Conservation (phyloP, 2,113 vertebrate genomes). For the Cyprinodon brontotheroides region DNA sequence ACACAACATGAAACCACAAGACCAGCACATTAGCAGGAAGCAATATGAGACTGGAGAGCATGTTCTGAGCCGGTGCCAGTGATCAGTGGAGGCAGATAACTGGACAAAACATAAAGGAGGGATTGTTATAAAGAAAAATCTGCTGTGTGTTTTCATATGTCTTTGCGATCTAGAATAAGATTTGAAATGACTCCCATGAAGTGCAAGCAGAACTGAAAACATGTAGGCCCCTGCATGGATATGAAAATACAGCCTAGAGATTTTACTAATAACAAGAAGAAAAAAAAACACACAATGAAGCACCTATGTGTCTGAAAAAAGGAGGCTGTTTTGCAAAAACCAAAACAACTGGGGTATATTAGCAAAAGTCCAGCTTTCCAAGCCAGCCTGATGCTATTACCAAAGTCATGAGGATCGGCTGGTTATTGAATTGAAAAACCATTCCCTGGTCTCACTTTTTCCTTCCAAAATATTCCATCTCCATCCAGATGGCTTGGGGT, state of each 20-base stretch:
- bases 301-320: conserved; percentile 34
- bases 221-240: conserved; percentile 25
- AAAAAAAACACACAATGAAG: conserved; percentile 48
- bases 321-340: conserved; percentile 58
- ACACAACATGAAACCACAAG: conserved; percentile 24
- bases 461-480: conserved; percentile 55
- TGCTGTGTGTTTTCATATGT: not conserved
- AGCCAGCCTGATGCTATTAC: conserved; percentile 54
- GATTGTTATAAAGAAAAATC: conserved; percentile 13
- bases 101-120: not conserved
- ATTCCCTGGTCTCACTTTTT: conserved; percentile 56
- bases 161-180: conserved; percentile 16
- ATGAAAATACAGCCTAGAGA: conserved; percentile 43
- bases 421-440: conserved; percentile 65
- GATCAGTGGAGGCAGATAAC: conserved; percentile 9
- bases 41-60: not conserved
- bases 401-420: conserved; percentile 63
- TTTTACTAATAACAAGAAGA: conserved; percentile 51
- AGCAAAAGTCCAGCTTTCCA: conserved; percentile 63
- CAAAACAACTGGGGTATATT: conserved; percentile 73
- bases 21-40: conserved; percentile 11
- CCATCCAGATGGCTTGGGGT: conserved; percentile 65
- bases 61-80: conserved; percentile 6
- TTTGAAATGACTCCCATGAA: conserved; percentile 21
- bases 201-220: conserved; percentile 5